A percentile compares a stretch with the other conserved stretches of the same genome.
Evolutionary conservation across 1,140 invertebrate species (phyloP).

Genomic region (Pachyrhynchus sulphureomaculatus): DNA sequence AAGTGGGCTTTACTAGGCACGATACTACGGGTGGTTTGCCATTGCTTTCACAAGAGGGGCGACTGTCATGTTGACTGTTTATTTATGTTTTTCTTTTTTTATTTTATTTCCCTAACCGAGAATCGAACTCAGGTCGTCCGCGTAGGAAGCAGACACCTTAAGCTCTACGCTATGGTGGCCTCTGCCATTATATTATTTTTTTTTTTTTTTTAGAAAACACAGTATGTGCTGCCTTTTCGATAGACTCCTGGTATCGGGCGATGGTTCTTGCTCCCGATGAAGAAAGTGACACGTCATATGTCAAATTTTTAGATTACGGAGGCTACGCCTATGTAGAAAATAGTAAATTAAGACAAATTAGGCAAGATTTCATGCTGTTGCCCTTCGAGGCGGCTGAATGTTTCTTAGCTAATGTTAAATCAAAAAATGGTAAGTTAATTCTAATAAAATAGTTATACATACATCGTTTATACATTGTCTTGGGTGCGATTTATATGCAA

Average conservation of each 20-base stretch:
- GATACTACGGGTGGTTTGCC: no score
- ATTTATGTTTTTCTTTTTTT: no score
- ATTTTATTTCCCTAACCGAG: no score
- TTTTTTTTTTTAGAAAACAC: conserved; percentile 73
- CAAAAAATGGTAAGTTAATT: conserved; percentile 67
- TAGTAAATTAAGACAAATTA: conserved; percentile 78
- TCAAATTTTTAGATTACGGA: conserved; percentile 92
- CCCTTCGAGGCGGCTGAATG: conserved; percentile 97
- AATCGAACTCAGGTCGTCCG: no score
- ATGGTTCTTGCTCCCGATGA: conserved; percentile 73
- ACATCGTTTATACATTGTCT: background rate
- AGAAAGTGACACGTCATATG: conserved; percentile 69
- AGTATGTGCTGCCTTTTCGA: conserved; percentile 82
- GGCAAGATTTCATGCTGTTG: conserved; percentile 86
- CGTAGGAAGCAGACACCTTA: no score
- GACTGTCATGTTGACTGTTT: no score
- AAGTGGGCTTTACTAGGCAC: no score
- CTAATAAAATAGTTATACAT: conserved; percentile 6
- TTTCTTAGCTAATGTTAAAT: conserved; percentile 83
- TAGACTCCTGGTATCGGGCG: conserved; percentile 86
- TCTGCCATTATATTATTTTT: no score
- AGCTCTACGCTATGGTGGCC: no score
- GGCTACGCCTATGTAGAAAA: conserved; percentile 81
- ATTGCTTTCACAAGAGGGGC: no score
- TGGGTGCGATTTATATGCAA: no score